Conservation (phyloP, 2,113 vertebrate species). For the Microtus richardsoni region DNA sequence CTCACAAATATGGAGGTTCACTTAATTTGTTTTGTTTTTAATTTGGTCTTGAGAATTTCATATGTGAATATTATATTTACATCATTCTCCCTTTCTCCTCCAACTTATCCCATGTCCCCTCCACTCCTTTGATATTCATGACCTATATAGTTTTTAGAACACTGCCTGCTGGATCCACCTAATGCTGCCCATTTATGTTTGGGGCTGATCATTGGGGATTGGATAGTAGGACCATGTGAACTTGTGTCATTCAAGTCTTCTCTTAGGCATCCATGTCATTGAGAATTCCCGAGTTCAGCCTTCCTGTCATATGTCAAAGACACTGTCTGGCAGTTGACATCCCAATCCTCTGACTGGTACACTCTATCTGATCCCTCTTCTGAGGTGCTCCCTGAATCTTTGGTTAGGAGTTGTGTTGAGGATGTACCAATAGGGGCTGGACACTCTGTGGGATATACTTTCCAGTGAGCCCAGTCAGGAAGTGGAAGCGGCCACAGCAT, state of each 20-base stretch:
- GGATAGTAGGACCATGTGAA: neutral
- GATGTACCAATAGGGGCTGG: neutral
- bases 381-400: neutral
- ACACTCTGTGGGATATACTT: neutral
- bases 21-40: neutral
- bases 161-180: neutral
- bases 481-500: fast-evolving
- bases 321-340: neutral
- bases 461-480: fast-evolving
- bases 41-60: neutral
- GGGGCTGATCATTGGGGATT: neutral
- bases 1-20: too few species aligned
- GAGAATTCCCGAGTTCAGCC: neutral
- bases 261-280: neutral
- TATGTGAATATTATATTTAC: neutral
- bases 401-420: neutral
- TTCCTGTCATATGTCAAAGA: neutral
- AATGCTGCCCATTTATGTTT: neutral
- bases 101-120: neutral
- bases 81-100: neutral
- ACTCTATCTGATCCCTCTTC: neutral
- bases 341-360: neutral
- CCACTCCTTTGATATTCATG: neutral
- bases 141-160: neutral
- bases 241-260: neutral